Percentiles rank a stretch among this genome's conserved stretches.
phyloP scores from a whole-genome alignment of 2,797 vertebrate species.

The Pampus argenteus region DNA sequence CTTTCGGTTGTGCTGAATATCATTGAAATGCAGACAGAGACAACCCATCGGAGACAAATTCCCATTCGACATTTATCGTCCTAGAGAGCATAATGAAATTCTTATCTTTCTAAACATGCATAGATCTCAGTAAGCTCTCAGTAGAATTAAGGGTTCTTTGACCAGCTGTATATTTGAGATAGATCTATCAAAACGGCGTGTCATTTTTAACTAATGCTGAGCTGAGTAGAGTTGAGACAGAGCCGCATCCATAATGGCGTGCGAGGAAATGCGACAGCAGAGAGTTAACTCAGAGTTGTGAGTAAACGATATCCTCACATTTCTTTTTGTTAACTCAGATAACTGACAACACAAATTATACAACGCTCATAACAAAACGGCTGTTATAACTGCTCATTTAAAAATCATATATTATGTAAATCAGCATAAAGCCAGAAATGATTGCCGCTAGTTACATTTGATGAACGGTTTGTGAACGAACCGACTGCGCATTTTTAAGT shows the following conservation, averaged over 20 bases:
- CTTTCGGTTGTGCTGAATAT: conserved; percentile 52
- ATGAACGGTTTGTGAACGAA: conserved; percentile 66
- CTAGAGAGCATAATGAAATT: conserved; percentile 77
- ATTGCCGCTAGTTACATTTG: conserved; percentile 45
- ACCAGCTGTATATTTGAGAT: conserved; percentile 64
- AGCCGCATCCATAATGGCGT: background rate
- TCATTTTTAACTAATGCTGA: conserved; percentile 37
- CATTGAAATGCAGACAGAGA: conserved; percentile 75
- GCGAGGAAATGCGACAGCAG: conserved; percentile 6
- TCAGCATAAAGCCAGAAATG: background rate
- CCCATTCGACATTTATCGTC: conserved; percentile 73
- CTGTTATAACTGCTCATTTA: conserved; percentile 29
- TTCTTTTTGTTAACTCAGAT: conserved; percentile 17
- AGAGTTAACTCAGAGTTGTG: conserved; percentile 18
- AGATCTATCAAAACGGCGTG: conserved; percentile 57
- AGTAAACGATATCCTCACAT: conserved; percentile 13
- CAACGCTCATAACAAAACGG: conserved; percentile 20
- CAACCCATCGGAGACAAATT: conserved; percentile 67
- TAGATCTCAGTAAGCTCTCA: conserved; percentile 64
- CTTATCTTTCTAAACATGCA: conserved; percentile 77
- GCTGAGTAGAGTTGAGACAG: conserved; percentile 15
- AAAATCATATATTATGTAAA: conserved; percentile 47
- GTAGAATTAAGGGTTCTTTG: conserved; percentile 60
- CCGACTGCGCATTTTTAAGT: conserved; percentile 31
- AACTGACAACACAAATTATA: conserved; percentile 33